Conservation (phyloP, 2,888 invertebrate species). For the Melanostoma mellinum region DNA sequence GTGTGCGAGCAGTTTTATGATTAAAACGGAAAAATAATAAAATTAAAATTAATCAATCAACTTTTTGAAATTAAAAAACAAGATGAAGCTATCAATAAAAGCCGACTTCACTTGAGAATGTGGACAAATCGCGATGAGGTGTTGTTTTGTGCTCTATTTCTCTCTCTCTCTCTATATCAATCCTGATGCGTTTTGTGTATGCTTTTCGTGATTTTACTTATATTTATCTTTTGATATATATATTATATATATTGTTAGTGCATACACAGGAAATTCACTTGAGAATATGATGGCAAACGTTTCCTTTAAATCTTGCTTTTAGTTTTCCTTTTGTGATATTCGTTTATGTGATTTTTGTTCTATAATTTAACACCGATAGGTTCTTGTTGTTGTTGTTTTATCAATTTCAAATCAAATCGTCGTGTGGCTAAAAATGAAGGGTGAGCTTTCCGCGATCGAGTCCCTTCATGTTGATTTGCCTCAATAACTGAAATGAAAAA, state of each 20-base stretch:
- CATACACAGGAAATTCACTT: conserved; percentile 63
- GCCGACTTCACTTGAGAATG: conserved; percentile 43
- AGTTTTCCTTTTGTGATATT: conserved; percentile 58
- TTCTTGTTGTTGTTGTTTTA: conserved; percentile 9
- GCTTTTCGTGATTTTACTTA: conserved; percentile 26
- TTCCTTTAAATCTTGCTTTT: conserved; percentile 31
- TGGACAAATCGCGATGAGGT: conserved; percentile 40
- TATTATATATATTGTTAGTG: conserved; percentile 55
- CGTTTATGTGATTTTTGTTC: conserved; percentile 50
- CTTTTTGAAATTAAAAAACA: conserved; percentile 51
- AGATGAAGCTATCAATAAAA: conserved; percentile 49
- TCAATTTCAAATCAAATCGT: conserved; percentile 69
- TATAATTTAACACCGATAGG: conserved; percentile 3
- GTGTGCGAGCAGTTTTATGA: conserved; percentile 15
- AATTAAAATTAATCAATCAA: conserved; percentile 56
- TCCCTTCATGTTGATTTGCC: conserved; percentile 74
- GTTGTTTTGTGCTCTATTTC: conserved; percentile 55
- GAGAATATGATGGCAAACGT: conserved; percentile 63
- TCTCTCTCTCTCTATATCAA: conserved; percentile 2
- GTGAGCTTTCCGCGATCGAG: conserved; percentile 69
- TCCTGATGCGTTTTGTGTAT: conserved; percentile 45
- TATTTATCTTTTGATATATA: conserved; percentile 35
- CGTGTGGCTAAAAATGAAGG: conserved; percentile 69
- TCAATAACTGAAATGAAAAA: conserved; percentile 71
- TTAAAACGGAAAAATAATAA: conserved; percentile 61